Percentiles rank a stretch among this genome's conserved stretches.
These are phyloP conservation scores for Cynocephalus volans DNA, from an alignment of 2,113 vertebrate species.

Conservation along the genomic window DNA sequence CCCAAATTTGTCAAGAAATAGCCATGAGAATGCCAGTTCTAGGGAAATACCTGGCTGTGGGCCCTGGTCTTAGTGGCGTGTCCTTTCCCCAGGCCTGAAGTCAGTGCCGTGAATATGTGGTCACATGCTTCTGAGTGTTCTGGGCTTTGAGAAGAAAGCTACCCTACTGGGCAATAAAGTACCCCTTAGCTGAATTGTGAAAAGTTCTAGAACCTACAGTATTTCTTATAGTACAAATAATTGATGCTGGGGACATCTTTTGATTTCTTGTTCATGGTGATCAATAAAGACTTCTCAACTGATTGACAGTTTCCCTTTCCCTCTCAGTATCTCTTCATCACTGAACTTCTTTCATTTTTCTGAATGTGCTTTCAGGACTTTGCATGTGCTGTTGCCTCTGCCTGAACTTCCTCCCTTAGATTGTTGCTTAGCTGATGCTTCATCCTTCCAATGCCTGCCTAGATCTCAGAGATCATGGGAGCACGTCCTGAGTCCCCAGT, in stretches of 20 bases:
- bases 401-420: neutral
- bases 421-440: neutral
- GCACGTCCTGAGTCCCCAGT: neutral
- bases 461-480: neutral
- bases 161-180: conserved; percentile 23
- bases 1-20: neutral
- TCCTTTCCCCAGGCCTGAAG: conserved; percentile 36
- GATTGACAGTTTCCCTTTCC: neutral
- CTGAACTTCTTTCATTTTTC: neutral
- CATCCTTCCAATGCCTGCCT: neutral
- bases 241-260: neutral
- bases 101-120: conserved; percentile 47
- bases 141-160: conserved; percentile 72
- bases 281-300: neutral
- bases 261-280: neutral
- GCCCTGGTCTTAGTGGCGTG: conserved; percentile 15
- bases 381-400: neutral
- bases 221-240: conserved; percentile 76
- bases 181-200: conserved; percentile 75
- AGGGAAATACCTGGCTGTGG: conserved; percentile 32
- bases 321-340: neutral
- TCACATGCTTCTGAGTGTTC: conserved; percentile 44
- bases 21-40: conserved; percentile 42
- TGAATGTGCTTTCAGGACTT: neutral
- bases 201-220: conserved; percentile 72